phyloP scores from a whole-genome alignment of 1,140 invertebrate genomes.

The Drosophila orena region DNA sequence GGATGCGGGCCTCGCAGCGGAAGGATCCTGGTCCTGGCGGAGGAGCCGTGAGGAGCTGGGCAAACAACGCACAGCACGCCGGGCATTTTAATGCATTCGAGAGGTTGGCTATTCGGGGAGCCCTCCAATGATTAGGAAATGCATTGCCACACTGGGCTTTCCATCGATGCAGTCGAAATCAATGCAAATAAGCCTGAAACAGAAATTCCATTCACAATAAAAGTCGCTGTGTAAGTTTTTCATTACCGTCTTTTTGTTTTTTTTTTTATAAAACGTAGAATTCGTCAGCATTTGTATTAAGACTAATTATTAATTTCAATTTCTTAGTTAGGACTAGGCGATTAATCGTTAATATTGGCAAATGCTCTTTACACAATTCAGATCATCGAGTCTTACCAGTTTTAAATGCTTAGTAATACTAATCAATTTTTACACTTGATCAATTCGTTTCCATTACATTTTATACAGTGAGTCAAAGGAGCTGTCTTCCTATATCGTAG shows the following conservation, averaged over 20 bases:
- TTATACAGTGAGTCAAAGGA: slow-evolving; percentile 66
- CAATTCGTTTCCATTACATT: slow-evolving; percentile 30
- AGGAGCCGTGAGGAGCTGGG: neutral
- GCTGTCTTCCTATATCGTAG: slow-evolving; percentile 46
- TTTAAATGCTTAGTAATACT: slow-evolving; percentile 59
- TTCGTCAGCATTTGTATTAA: slow-evolving; percentile 68
- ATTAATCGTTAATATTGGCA: slow-evolving; percentile 52
- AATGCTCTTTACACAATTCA: slow-evolving; percentile 62
- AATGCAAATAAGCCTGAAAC: slow-evolving; percentile 5
- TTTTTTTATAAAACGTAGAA: slow-evolving; percentile 79
- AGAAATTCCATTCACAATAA: slow-evolving; percentile 14
- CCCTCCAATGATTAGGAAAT: slow-evolving; percentile 37
- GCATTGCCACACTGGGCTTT: slow-evolving; percentile 37
- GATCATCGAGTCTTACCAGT: slow-evolving; percentile 48
- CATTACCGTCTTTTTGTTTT: neutral
- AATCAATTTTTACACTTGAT: slow-evolving; percentile 47
- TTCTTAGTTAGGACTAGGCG: slow-evolving; percentile 55
- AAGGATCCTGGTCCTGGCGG: slow-evolving; percentile 14
- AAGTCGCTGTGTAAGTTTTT: slow-evolving; percentile 8
- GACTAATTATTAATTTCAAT: slow-evolving; percentile 63
- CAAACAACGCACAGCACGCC: slow-evolving; percentile 39
- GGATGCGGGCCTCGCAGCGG: neutral
- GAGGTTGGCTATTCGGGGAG: slow-evolving; percentile 23
- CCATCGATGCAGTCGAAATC: neutral
- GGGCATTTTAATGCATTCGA: slow-evolving; percentile 52